phyloP scores from a whole-genome alignment of 2,797 vertebrate genomes.

The Scolopax rusticola region DNA sequence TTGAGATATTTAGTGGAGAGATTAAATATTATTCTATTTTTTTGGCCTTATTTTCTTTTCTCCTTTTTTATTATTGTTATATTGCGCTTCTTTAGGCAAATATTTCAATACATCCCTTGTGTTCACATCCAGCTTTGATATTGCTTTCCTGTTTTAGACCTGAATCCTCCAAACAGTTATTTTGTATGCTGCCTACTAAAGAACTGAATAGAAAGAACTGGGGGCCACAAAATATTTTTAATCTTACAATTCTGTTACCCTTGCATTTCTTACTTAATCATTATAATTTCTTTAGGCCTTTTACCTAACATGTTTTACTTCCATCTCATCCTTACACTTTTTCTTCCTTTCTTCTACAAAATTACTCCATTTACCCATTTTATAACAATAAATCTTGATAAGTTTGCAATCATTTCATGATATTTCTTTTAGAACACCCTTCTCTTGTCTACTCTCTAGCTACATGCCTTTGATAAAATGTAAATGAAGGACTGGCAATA shows the following conservation, averaged over 20 bases:
- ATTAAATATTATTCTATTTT: background rate
- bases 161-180: background rate
- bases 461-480: background rate
- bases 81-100: background rate
- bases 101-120: accelerated
- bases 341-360: background rate
- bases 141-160: background rate
- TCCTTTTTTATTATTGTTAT: background rate
- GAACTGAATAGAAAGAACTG: background rate
- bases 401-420: background rate
- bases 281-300: background rate
- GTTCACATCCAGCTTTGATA: background rate
- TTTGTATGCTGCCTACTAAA: background rate
- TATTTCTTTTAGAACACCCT: background rate
- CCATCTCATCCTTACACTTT: background rate
- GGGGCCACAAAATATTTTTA: background rate
- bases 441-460: background rate
- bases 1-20: background rate
- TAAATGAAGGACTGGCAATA: background rate
- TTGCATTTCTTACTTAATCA: background rate
- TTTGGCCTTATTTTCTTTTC: background rate
- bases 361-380: background rate
- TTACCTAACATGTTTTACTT: background rate
- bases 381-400: background rate
- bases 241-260: background rate